Evolutionary conservation across 23 tunicate species (phyloP).

Genomic region (Styela plicata): DNA sequence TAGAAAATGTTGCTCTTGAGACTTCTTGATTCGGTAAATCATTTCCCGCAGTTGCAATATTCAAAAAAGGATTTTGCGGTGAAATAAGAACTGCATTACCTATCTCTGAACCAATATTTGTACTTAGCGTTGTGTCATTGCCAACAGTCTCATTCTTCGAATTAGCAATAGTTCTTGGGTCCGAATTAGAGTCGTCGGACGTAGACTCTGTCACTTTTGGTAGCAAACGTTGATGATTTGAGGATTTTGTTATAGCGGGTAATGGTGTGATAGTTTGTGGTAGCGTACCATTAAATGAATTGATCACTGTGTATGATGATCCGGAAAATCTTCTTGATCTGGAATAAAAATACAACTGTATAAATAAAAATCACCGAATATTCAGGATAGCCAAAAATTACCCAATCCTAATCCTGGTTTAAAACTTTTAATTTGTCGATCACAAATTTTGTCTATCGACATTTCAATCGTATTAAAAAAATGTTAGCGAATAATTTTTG

Average conservation of each 20-base stretch:
- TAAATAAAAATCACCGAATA: too few species aligned
- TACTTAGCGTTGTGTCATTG: neutral
- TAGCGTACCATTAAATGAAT: slow-evolving; percentile 42
- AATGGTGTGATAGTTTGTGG: slow-evolving; percentile 78
- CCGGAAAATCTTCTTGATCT: slow-evolving; percentile 27
- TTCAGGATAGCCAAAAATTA: too few species aligned
- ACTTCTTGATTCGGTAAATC: neutral
- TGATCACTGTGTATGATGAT: slow-evolving; percentile 46
- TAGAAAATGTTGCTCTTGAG: neutral
- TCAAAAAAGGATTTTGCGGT: slow-evolving; percentile 35
- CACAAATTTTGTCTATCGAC: too few species aligned
- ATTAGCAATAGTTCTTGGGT: neutral
- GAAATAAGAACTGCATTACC: slow-evolving; percentile 13
- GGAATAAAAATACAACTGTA: too few species aligned
- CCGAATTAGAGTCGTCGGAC: neutral
- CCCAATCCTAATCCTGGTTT: too few species aligned
- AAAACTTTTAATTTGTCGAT: too few species aligned
- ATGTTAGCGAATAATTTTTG: too few species aligned
- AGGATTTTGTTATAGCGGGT: slow-evolving; percentile 12
- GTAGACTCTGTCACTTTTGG: neutral
- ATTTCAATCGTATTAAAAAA: too few species aligned
- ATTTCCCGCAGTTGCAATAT: neutral
- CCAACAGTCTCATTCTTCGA: neutral
- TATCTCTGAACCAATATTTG: neutral
- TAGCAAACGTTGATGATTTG: neutral